Percentiles rank a stretch among this genome's conserved stretches.
These are phyloP conservation scores for Macrotis lagotis DNA, from an alignment of 2,113 vertebrate genomes.

Conservation along the genomic window DNA sequence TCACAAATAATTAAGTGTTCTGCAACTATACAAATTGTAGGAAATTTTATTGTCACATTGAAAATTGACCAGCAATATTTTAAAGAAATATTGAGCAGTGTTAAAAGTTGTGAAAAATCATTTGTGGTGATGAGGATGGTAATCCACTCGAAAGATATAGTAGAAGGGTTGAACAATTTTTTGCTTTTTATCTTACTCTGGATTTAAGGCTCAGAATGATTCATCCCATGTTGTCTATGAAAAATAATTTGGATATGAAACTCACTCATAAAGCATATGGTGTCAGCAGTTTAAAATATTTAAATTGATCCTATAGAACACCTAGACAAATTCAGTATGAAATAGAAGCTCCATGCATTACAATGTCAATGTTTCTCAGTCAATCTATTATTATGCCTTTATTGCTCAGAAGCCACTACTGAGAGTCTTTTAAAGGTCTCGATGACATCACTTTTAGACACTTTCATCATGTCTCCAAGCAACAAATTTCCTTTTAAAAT, in stretches of 20 bases:
- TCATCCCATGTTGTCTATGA: conserved; percentile 46
- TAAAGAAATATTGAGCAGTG: background rate
- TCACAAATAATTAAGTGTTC: conserved; percentile 25
- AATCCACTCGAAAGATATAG: background rate
- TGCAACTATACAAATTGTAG: background rate
- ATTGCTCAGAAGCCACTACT: conserved; percentile 53
- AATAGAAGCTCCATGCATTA: conserved; percentile 33
- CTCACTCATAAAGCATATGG: conserved; percentile 69
- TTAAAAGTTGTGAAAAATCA: background rate
- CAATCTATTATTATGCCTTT: conserved; percentile 54
- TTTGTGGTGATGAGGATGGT: background rate
- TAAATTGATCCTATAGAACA: conserved; percentile 65
- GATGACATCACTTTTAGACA: conserved; percentile 32
- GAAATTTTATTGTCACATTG: conserved; percentile 46
- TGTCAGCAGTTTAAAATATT: conserved; percentile 68
- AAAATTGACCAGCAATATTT: conserved; percentile 43
- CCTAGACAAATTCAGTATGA: conserved; percentile 55
- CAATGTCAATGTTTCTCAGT: conserved; percentile 48
- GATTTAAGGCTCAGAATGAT: conserved; percentile 64
- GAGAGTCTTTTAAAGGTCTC: conserved; percentile 57
- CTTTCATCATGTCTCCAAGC: conserved; percentile 38
- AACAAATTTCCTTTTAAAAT: conserved; percentile 53
- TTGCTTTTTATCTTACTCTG: conserved; percentile 37
- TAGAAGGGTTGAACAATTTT: background rate
- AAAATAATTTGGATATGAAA: conserved; percentile 68